Base-by-base conservation (phyloP, 2,797 vertebrate species). In the Phataginus tricuspis region DNA sequence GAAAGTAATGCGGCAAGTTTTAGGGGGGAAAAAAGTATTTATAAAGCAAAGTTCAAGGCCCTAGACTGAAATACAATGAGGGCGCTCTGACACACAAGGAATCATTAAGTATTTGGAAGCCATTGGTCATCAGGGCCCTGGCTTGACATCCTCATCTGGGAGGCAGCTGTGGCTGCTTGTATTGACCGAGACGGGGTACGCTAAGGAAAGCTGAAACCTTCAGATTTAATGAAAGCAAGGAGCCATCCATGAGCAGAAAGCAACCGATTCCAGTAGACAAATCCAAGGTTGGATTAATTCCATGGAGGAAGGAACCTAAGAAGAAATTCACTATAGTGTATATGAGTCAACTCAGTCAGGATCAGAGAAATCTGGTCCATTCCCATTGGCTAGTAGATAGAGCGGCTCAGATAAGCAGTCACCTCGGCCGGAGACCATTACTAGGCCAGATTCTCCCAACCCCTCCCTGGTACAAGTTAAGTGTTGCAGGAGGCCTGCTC, bases 251-350 rank as follows among this genome's bases (percentile, higher is more conserved):
- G 96, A 98, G 96, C 97, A 98, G 98, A 98, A 97, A 98, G 96
- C 96, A 97, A 86, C 97, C 97, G 97, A 98, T 98, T 98, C 98
- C 77, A 90, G 96, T 95, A 98, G 97, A 97, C 98, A 98, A 98
- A 98, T 95, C 92, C 91, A 84, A 95, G 96, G 96, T 97, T 97
- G 98, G 98, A 98, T 98, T 98, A 98, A 98, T 98, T 98, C 98
- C 98, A 74, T 82, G 79, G 98, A 98, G 98, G 97, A 98, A 94
- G 98, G 95, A 92, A 74, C 96, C 91, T 91, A 96, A 97, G 93
- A 96, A 96, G 77, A 96, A 98, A 97, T 69, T 96, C 29, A 0
- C 61, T 96, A 89, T 91, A 95, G 96, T 96, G 98, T 98, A 95
- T 84, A 82, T 91, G 77, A 95, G 95, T 98, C 97, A 97, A 96